These are phyloP conservation scores for Thymelicus sylvestris DNA, from an alignment of 2,888 invertebrate species.

Conservation along the genomic window DNA sequence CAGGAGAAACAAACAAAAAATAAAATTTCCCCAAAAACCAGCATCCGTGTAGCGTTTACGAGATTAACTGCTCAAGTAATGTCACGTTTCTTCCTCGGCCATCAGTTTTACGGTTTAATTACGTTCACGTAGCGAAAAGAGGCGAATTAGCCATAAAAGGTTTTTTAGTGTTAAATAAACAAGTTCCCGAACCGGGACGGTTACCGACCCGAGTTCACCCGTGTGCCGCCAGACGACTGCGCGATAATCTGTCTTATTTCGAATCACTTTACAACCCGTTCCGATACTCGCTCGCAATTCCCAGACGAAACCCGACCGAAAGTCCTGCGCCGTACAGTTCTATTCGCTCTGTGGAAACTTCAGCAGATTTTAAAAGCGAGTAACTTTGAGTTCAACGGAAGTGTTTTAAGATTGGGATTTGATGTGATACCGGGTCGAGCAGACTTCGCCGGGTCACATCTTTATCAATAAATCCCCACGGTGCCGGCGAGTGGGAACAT, in stretches of 20 bases:
- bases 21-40: too few relatives aligned
- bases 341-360: not conserved
- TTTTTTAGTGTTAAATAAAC: conserved; percentile 34
- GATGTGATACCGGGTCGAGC: conserved; percentile 11
- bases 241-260: conserved; percentile 37
- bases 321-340: not conserved
- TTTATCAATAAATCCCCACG: conserved; percentile 29
- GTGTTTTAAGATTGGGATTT: conserved; percentile 23
- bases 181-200: conserved; percentile 30
- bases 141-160: conserved; percentile 27
- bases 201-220: conserved; percentile 29
- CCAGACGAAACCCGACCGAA: not conserved
- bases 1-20: too few relatives aligned
- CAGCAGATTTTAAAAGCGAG: conserved; percentile 26
- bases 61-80: not conserved
- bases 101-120: conserved; percentile 19
- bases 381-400: conserved; percentile 27
- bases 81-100: not conserved
- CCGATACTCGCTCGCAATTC: not conserved
- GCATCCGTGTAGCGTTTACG: too few relatives aligned
- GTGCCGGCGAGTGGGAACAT: too few relatives aligned
- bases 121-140: conserved; percentile 18
- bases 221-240: conserved; percentile 35
- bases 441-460: conserved; percentile 27
- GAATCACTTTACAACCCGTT: conserved; percentile 36